Base-by-base conservation (phyloP, 2,113 vertebrate species). In the Azemiops feae region DNA sequence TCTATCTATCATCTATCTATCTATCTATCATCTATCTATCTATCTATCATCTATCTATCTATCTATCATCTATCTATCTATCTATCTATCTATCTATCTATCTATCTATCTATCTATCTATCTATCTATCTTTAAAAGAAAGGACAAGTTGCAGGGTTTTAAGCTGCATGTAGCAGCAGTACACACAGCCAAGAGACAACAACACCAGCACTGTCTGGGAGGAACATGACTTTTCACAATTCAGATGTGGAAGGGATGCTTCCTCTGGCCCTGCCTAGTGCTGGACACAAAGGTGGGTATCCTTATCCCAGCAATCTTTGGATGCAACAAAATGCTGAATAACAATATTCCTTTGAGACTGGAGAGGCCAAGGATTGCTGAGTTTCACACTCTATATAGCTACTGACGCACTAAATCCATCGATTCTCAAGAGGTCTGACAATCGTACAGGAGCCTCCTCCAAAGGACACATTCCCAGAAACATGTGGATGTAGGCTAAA, bases 141-240 rank as follows among this genome's bases (percentile, higher is more conserved):
- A 88, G 10, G 9, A 81, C n/a, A 0, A 18, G 30, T 43, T 92
- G 58, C 39, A n/a, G 85, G 74, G 5, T 34, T 89, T 47, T 47
- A 47, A 47, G 16, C 53, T 60, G 50, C 52, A 30, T 5, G 92
- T 57, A 86, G 27, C 3, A 10, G 87, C 3, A 9, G 85, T 25
- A 30, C 25, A 27, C 60, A 64, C 52, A 23, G 27, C 87, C 10
- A 0, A 50, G n/a, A 89, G 94, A 57, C 95, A 60, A 64, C 88
- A 27, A 23, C 93, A 69, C 58, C 27, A 3, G 20, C 89, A 93
- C 93, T 81, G 93, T 93, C 55, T 90, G 57, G 91, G 89, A 92
- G 10, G 22, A 93, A 8, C 0, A 30, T 95, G 95, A 97, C 69
- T 96, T 96, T 94, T 5, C 3, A 16, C 55, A 27, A 0, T 54